These are phyloP conservation scores for Chauna torquata DNA, from an alignment of 2,113 vertebrate species.

Conservation along the genomic window DNA sequence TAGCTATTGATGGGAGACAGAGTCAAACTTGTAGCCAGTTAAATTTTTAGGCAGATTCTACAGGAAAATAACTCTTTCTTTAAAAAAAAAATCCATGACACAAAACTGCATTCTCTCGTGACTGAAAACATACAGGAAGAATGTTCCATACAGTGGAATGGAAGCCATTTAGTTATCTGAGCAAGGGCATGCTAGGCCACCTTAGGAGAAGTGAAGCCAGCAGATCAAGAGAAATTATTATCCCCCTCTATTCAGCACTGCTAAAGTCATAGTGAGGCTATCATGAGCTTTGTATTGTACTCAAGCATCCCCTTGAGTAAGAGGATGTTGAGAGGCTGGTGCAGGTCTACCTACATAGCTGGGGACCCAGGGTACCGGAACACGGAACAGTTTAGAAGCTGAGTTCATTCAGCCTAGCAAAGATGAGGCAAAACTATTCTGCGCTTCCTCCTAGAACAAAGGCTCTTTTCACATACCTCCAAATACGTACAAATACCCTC, in stretches of 20 bases:
- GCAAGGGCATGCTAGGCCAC: background rate
- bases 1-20: background rate
- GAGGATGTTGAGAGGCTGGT: background rate
- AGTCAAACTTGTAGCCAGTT: background rate
- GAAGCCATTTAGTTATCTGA: background rate
- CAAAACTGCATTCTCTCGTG: background rate
- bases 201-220: background rate
- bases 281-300: too few species aligned
- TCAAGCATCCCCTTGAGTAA: background rate
- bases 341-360: background rate
- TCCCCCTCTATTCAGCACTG: background rate
- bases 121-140: background rate
- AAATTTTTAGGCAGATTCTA: background rate
- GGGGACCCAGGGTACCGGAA: too few species aligned
- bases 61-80: background rate
- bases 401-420: too few species aligned
- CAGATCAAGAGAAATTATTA: background rate
- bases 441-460: too few species aligned
- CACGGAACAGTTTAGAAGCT: too few species aligned
- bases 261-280: background rate
- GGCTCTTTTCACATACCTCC: too few species aligned
- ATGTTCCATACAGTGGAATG: background rate
- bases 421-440: too few species aligned
- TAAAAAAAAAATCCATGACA: background rate
- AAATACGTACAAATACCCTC: too few species aligned